A percentile compares a stretch with the other conserved stretches of the same genome.
Evolutionary conservation across 2,113 vertebrate genomes (phyloP).

Genomic region (Ondatra zibethicus): DNA sequence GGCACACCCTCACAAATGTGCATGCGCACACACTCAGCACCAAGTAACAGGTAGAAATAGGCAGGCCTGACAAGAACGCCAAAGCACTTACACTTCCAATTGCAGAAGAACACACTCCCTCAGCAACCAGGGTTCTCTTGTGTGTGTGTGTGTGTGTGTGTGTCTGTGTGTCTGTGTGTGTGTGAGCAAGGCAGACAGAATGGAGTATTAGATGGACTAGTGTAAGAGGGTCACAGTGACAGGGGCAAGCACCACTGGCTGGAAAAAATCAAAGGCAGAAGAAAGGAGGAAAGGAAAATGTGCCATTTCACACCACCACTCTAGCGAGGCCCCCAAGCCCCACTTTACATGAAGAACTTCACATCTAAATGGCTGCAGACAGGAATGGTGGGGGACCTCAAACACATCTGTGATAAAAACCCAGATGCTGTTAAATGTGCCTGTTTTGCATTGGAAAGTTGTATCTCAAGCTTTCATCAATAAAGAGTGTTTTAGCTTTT

Average conservation of each 20-base stretch:
- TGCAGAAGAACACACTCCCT: constrained; percentile 80
- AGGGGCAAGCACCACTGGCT: constrained; percentile 90
- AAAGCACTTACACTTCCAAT: constrained; percentile 92
- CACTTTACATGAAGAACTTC: not conserved
- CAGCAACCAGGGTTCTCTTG: constrained; percentile 88
- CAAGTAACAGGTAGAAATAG: constrained; percentile 57
- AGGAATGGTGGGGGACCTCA: not conserved
- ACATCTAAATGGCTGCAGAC: not conserved
- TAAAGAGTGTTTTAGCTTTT: not conserved
- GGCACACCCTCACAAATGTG: not conserved
- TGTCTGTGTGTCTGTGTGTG: no score
- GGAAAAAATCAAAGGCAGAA: constrained; percentile 89
- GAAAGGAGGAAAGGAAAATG: constrained; percentile 82
- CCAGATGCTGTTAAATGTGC: not conserved
- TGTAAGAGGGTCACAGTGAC: constrained; percentile 89
- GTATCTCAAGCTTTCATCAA: not conserved
- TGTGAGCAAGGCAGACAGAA: constrained; percentile 88
- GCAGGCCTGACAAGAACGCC: constrained; percentile 79
- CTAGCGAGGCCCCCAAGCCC: constrained; percentile 40
- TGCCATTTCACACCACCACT: constrained; percentile 58
- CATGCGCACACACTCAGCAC: not conserved
- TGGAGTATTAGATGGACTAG: constrained; percentile 88
- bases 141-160: no score
- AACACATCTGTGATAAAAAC: not conserved
- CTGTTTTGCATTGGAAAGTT: not conserved